These are phyloP conservation scores for Ageneiosus marmoratus DNA, from an alignment of 2,113 vertebrate genomes.

Conservation along the genomic window DNA sequence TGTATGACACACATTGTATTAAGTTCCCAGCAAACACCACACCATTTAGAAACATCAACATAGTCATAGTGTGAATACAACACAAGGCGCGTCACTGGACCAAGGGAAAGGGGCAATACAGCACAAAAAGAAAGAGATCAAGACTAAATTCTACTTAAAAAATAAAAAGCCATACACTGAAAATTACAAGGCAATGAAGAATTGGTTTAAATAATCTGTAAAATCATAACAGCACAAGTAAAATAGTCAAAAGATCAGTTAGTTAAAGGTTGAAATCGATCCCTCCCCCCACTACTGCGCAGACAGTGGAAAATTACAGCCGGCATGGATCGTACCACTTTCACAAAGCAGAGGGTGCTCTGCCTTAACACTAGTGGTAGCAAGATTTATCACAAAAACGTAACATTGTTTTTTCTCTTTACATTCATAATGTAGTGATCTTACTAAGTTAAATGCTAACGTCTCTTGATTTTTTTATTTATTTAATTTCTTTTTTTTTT, in stretches of 20 bases:
- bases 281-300: slow-evolving; percentile 33
- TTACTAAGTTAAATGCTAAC: no score
- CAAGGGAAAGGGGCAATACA: no score
- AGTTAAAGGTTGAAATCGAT: slow-evolving; percentile 2
- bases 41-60: slow-evolving; percentile 1
- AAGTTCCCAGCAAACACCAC: slow-evolving; percentile 16
- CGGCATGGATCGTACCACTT: slow-evolving; percentile 41
- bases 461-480: no score
- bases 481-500: no score
- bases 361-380: slow-evolving; percentile 35
- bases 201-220: not conserved
- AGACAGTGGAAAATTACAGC: slow-evolving; percentile 50
- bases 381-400: not conserved
- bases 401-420: not conserved
- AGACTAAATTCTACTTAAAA: not conserved
- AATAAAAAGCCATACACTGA: not conserved
- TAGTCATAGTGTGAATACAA: slow-evolving; percentile 7
- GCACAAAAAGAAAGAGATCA: not conserved
- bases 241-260: not conserved
- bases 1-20: slow-evolving; percentile 41
- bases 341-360: slow-evolving; percentile 2
- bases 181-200: not conserved
- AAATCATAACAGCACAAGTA: not conserved
- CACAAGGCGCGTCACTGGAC: not conserved
- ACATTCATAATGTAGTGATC: not conserved